Evolutionary conservation across 92 coral and sea anemone species (phyloP).

Genomic region (Porites cylindrica): DNA sequence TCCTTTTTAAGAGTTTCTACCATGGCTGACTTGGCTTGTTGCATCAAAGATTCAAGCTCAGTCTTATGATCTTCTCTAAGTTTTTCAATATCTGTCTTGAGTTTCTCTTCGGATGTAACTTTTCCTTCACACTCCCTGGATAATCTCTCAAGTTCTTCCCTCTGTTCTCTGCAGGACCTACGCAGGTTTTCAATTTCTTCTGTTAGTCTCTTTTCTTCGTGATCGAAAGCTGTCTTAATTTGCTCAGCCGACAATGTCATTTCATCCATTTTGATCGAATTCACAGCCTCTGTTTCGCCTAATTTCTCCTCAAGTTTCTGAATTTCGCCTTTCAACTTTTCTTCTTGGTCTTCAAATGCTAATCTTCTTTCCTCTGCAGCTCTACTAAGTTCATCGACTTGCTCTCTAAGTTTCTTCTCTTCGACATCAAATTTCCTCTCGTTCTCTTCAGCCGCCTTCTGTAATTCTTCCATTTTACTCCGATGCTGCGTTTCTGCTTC

Average conservation of each 20-base stretch:
- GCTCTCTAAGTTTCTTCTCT: constrained; percentile 36
- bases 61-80: constrained; percentile 47
- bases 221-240: constrained; percentile 49
- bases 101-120: constrained; percentile 25
- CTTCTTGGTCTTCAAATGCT: constrained; percentile 67
- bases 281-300: constrained; percentile 63
- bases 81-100: constrained; percentile 50
- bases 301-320: constrained; percentile 41
- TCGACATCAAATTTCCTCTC: constrained; percentile 40
- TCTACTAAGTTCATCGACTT: constrained; percentile 53
- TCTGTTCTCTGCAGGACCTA: constrained; percentile 56
- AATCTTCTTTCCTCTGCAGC: constrained; percentile 55
- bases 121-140: constrained; percentile 27
- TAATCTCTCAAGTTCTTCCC: constrained; percentile 51
- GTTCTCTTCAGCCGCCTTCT: constrained; percentile 54
- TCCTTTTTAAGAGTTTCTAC: constrained; percentile 44
- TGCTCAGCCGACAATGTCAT: constrained; percentile 45
- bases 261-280: constrained; percentile 55
- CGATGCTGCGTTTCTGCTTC: constrained; percentile 58
- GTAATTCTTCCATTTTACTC: constrained; percentile 59
- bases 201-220: constrained; percentile 56
- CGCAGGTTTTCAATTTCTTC: constrained; percentile 59
- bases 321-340: constrained; percentile 72
- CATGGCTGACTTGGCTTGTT: constrained; percentile 17
- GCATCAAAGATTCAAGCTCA: constrained; percentile 45